A percentile compares a stretch with the other conserved stretches of the same genome.
Evolutionary conservation across 1,140 invertebrate species (phyloP).

Genomic region (Drosophila athabasca): DNA sequence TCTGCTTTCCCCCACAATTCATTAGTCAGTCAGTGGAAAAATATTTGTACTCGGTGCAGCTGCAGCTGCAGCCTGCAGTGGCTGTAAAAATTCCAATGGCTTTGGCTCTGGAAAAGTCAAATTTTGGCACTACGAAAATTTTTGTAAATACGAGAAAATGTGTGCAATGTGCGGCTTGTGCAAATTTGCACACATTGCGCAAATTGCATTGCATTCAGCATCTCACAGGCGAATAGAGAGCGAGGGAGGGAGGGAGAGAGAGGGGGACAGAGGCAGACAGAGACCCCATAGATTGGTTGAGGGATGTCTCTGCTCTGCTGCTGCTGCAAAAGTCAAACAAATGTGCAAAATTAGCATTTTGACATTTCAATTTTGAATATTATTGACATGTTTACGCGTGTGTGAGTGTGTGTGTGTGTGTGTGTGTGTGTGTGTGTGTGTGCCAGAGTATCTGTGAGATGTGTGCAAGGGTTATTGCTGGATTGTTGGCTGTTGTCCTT

Average conservation of each 20-base stretch:
- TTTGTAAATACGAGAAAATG: conserved; percentile 32
- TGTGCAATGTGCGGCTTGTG: conserved; percentile 65
- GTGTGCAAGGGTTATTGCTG: conserved; percentile 5
- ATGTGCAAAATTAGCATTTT: conserved; percentile 80
- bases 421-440: neutral
- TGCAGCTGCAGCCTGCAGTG: conserved; percentile 21
- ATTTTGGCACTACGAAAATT: conserved; percentile 29
- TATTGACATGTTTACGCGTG: conserved; percentile 70
- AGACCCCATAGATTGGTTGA: no score
- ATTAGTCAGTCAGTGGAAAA: conserved; percentile 59
- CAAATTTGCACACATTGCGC: conserved; percentile 70
- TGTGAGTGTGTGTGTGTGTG: neutral
- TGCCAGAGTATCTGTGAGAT: neutral
- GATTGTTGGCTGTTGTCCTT: conserved; percentile 4
- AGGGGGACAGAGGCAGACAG: neutral
- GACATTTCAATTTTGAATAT: conserved; percentile 81
- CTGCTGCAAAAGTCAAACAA: conserved; percentile 61
- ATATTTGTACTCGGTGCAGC: conserved; percentile 29
- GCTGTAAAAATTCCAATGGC: conserved; percentile 14
- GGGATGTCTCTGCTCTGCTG: no score
- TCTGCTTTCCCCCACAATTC: conserved; percentile 6
- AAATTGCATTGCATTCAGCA: conserved; percentile 64
- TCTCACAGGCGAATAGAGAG: neutral
- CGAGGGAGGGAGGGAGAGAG: neutral
- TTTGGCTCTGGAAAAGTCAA: conserved; percentile 28